Percentiles rank a stretch among this genome's conserved stretches.
These are phyloP conservation scores for Pristionchus fissidentatus DNA, from an alignment of 2,888 invertebrate genomes.

Conservation along the genomic window DNA sequence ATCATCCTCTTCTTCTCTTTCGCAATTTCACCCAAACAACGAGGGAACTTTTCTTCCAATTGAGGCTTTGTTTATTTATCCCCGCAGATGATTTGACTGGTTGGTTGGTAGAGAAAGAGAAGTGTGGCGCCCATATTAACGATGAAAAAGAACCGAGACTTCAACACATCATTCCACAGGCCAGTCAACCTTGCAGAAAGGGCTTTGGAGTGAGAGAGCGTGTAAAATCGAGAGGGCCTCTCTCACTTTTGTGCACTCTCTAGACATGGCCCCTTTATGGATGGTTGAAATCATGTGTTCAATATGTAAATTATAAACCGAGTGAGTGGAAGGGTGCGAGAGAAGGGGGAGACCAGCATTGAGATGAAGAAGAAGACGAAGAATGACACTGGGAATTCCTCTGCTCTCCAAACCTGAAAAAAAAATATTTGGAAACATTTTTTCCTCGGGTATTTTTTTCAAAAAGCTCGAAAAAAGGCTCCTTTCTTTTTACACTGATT, in stretches of 20 bases:
- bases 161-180: no score
- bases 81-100: neutral
- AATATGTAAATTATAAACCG: slow-evolving; percentile 26
- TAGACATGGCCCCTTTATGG: no score
- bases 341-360: slow-evolving; percentile 49
- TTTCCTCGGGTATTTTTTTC: no score
- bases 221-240: no score
- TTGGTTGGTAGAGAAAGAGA: slow-evolving; percentile 53
- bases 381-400: slow-evolving; percentile 15
- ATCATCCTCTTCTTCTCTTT: slow-evolving; percentile 3
- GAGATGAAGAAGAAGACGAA: neutral
- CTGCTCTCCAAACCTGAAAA: slow-evolving; percentile 61
- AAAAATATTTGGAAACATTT: no score
- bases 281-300: no score
- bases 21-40: no score
- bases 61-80: slow-evolving; percentile 52
- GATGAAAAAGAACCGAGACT: slow-evolving; percentile 16
- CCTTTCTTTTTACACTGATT: neutral
- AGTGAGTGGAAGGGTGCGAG: slow-evolving; percentile 39
- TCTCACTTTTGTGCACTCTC: no score
- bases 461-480: no score
- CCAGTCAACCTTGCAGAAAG: no score
- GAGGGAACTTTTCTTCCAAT: no score
- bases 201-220: no score
- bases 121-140: slow-evolving; percentile 49